Percentiles rank a stretch among this genome's conserved stretches.
Conservation (phyloP, 2,797 vertebrate species). For the Syndactyla subalaris region DNA sequence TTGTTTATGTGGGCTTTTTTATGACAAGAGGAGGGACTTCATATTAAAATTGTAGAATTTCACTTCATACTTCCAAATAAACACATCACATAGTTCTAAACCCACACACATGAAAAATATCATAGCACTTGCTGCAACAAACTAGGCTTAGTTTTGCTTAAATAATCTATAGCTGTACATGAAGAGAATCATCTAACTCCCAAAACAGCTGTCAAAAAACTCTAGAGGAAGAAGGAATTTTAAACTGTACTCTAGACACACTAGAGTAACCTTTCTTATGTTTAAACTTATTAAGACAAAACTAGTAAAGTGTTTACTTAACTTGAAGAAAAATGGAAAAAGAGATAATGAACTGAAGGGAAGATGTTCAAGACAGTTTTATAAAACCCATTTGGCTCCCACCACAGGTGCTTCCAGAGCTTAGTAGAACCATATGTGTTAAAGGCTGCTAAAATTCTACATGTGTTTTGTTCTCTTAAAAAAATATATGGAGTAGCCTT, state of each 20-base stretch:
- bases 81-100: background rate
- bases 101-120: background rate
- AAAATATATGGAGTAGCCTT: background rate
- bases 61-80: background rate
- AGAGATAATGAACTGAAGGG: background rate
- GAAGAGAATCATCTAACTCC: background rate
- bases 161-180: background rate
- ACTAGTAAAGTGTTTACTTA: background rate
- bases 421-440: background rate
- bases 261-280: background rate
- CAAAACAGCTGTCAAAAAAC: background rate
- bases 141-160: background rate
- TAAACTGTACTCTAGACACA: background rate
- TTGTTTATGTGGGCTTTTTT: background rate
- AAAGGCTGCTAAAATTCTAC: background rate
- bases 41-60: background rate
- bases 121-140: background rate
- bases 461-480: background rate
- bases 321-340: slow-evolving; percentile 1
- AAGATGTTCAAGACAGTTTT: slow-evolving; percentile 16
- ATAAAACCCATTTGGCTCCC: slow-evolving; percentile 3
- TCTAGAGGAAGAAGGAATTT: background rate
- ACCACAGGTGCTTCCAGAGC: background rate
- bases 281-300: background rate
- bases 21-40: background rate